Conservation (phyloP, 2,888 invertebrate species). For the Apodemia hepburni region DNA sequence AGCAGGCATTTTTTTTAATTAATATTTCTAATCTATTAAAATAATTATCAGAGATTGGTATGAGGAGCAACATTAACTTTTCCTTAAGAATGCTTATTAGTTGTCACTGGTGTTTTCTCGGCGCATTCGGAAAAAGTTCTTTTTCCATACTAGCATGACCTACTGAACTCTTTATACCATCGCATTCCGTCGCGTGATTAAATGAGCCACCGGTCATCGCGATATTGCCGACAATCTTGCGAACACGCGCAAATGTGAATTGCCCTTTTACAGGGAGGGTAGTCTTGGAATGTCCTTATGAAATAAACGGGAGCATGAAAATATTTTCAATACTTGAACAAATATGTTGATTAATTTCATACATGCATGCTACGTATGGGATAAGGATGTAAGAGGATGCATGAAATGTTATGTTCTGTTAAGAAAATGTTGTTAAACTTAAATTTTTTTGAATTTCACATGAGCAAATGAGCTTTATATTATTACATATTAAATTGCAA, state of each 20-base stretch:
- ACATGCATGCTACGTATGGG: constrained; percentile 5
- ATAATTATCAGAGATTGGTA: too few species aligned
- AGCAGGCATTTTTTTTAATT: too few species aligned
- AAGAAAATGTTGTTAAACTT: too few species aligned
- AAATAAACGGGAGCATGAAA: constrained; percentile 18
- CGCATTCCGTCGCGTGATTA: constrained; percentile 77
- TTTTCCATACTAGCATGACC: constrained; percentile 36
- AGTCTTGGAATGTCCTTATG: constrained; percentile 15
- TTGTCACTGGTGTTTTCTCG: too few species aligned
- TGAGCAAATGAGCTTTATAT: too few species aligned
- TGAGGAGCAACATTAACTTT: too few species aligned
- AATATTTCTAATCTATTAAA: too few species aligned
- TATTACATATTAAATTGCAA: too few species aligned
- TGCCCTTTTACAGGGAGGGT: constrained; percentile 11
- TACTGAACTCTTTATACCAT: constrained; percentile 43
- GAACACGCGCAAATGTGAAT: constrained; percentile 47
- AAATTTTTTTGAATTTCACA: too few species aligned
- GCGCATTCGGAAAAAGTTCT: constrained; percentile 24
- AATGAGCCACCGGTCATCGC: constrained; percentile 75
- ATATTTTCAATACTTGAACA: constrained; percentile 18
- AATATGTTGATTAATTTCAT: constrained; percentile 11
- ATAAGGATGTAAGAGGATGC: background rate
- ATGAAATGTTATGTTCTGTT: too few species aligned
- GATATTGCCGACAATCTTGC: constrained; percentile 65
- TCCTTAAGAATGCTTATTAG: too few species aligned